phyloP scores from a whole-genome alignment of 2,888 invertebrate genomes.

The Venustoraphidia nigricollis region DNA sequence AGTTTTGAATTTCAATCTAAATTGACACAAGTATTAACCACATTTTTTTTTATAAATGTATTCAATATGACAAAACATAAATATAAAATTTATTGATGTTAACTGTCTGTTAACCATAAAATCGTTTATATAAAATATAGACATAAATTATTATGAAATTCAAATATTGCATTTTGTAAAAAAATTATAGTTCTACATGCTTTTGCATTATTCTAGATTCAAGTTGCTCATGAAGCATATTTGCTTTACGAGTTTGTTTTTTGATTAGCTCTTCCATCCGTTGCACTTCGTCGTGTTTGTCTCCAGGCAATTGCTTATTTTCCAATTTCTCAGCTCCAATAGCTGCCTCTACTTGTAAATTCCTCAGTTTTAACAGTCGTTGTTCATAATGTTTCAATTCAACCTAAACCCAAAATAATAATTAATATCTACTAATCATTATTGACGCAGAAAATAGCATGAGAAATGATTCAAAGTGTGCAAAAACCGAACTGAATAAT shows the following conservation, averaged over 20 bases:
- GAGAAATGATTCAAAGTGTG: too few species aligned
- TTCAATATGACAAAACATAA: too few species aligned
- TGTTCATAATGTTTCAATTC: slow-evolving; percentile 82
- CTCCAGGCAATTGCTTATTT: slow-evolving; percentile 40
- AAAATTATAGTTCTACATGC: slow-evolving; percentile 56
- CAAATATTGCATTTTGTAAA: neutral
- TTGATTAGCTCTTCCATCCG: slow-evolving; percentile 64
- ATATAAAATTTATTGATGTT: too few species aligned
- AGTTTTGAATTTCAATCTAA: too few species aligned
- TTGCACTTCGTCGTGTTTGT: slow-evolving; percentile 44
- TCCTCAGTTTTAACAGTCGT: slow-evolving; percentile 64
- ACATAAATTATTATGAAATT: too few species aligned
- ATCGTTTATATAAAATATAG: too few species aligned
- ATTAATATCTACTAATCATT: neutral
- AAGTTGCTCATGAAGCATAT: slow-evolving; percentile 67
- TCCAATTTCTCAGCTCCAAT: slow-evolving; percentile 49
- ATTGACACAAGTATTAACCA: too few species aligned
- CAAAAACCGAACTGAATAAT: too few species aligned
- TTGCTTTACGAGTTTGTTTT: slow-evolving; percentile 70
- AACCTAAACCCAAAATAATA: slow-evolving; percentile 32
- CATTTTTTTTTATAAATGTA: too few species aligned
- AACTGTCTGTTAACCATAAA: too few species aligned
- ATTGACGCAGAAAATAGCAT: too few species aligned
- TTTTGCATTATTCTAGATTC: slow-evolving; percentile 60
- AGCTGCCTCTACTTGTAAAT: slow-evolving; percentile 68